phyloP scores from a whole-genome alignment of 2,797 vertebrate genomes.

The Malurus leucopterus region DNA sequence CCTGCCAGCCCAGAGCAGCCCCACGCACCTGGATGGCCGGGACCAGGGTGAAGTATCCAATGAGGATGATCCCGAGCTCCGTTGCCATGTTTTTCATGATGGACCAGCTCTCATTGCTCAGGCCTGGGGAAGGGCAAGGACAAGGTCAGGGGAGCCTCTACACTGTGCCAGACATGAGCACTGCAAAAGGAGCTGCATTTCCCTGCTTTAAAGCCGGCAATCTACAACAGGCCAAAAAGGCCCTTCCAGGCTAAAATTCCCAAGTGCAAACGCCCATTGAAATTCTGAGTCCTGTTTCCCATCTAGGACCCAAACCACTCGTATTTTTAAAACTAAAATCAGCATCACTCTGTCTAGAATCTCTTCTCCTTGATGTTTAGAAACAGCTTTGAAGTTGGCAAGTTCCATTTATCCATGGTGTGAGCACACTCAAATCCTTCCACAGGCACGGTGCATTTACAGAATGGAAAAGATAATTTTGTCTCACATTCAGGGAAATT shows the following conservation, averaged over 20 bases:
- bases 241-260: not conserved
- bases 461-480: not conserved
- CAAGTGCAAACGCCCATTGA: fast-evolving
- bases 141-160: not conserved
- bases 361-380: not conserved
- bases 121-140: conserved; percentile 69
- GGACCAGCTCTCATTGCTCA: conserved; percentile 97
- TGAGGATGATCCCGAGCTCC: conserved; percentile 93
- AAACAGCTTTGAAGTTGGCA: not conserved
- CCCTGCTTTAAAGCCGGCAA: not conserved
- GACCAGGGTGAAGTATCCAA: conserved; percentile 95
- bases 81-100: conserved; percentile 99
- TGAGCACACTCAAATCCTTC: not conserved
- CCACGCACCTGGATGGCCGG: conserved; percentile 91
- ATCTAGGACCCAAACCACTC: not conserved
- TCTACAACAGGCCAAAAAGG: not conserved
- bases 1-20: not conserved
- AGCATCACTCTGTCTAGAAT: not conserved
- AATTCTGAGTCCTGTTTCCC: not conserved
- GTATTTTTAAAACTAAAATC: not conserved
- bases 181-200: not conserved
- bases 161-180: fast-evolving
- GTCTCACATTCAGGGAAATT: not conserved
- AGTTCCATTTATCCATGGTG: not conserved
- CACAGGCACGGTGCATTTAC: fast-evolving